Evolutionary conservation across 2,113 vertebrate species (phyloP).

Genomic region (Columba livia): DNA sequence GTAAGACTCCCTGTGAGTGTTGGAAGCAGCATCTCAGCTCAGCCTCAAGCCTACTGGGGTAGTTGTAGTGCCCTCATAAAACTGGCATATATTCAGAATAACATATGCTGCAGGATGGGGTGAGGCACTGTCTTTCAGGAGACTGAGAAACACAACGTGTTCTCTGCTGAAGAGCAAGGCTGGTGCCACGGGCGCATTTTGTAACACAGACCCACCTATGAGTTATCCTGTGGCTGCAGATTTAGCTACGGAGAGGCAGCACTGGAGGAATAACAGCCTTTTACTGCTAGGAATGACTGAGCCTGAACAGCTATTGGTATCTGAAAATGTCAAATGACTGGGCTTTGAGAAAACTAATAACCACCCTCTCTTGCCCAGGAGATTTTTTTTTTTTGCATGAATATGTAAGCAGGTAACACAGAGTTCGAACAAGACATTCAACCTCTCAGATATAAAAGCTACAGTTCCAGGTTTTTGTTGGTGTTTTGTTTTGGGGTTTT

Average conservation of each 20-base stretch:
- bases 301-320: neutral
- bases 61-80: neutral
- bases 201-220: neutral
- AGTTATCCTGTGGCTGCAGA: neutral
- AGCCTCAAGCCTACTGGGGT: neutral
- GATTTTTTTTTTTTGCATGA: neutral
- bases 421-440: neutral
- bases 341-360: neutral
- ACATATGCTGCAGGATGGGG: rapidly evolving
- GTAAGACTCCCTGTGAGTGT: neutral
- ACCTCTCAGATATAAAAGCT: neutral
- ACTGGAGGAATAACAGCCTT: neutral
- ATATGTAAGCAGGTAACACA: neutral
- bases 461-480: neutral
- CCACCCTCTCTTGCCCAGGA: neutral
- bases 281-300: neutral
- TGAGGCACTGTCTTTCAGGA: neutral
- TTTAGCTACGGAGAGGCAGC: neutral
- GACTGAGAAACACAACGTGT: neutral
- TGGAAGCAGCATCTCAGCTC: neutral
- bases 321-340: neutral
- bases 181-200: neutral
- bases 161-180: neutral
- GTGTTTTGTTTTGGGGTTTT: no score
- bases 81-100: neutral